Evolutionary conservation across 2,113 vertebrate species (phyloP).

Genomic region (Ornithorhynchus anatinus): DNA sequence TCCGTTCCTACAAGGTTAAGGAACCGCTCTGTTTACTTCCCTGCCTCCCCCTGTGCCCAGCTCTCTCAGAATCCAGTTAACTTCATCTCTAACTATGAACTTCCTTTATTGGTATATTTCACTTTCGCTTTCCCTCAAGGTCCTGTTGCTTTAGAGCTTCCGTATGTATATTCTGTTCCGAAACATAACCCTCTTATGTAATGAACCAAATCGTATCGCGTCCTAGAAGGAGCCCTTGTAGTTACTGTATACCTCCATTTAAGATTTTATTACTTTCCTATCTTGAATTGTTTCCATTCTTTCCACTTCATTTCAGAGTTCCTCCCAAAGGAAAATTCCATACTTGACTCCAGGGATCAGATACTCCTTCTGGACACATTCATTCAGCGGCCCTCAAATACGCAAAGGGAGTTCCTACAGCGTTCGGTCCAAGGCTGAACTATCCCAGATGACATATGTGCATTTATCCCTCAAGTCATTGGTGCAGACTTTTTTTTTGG

Average conservation of each 20-base stretch:
- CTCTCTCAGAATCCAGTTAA: constrained; percentile 59
- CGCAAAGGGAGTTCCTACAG: too few relatives aligned
- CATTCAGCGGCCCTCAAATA: too few relatives aligned
- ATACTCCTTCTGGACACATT: too few relatives aligned
- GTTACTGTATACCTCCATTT: background rate
- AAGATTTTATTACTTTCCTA: background rate
- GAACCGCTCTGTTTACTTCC: constrained; percentile 58
- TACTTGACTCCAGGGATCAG: background rate
- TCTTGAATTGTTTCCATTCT: background rate
- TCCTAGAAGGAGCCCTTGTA: constrained; percentile 42
- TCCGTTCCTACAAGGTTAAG: constrained; percentile 49
- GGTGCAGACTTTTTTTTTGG: too few relatives aligned
- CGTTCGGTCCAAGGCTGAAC: too few relatives aligned
- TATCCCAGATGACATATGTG: too few relatives aligned
- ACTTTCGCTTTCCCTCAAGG: constrained; percentile 66
- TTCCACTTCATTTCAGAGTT: background rate
- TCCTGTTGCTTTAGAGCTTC: constrained; percentile 40
- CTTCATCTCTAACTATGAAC: constrained; percentile 71
- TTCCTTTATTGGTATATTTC: constrained; percentile 69
- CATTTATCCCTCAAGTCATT: too few relatives aligned
- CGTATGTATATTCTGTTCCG: constrained; percentile 53
- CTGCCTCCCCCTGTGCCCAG: constrained; percentile 52
- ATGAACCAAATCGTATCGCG: constrained; percentile 45
- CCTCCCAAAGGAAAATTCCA: background rate
- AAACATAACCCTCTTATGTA: constrained; percentile 58